Evolutionary conservation across 2,888 invertebrate genomes (phyloP), one percentile per base, ranked within the genome.

Genomic region (Lobophora halterata): DNA sequence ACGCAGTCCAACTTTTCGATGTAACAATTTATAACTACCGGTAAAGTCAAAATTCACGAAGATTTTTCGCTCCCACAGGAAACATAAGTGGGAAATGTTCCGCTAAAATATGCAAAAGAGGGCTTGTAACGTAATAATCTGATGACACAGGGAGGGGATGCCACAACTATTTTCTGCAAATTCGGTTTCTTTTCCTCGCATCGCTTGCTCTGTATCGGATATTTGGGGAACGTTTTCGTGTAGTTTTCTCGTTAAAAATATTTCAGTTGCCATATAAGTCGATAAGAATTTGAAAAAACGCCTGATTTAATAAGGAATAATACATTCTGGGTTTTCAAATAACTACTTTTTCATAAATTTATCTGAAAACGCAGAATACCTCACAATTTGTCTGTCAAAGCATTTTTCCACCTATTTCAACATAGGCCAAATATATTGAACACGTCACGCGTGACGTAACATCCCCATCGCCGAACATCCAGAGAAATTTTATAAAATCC

Each of bases 401-500:
- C n/a, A n/a, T n/a, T n/a, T n/a, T n/a, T n/a, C n/a, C n/a, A n/a
- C n/a, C n/a, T n/a, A n/a, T n/a, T n/a, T n/a, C n/a, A 13, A 24
- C 10, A 6, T 10, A 7, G 10, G 17, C 17, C 26, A 34, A 34
- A 20, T 11, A 33, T 26, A 7, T 20, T 10, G 12, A 1, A 9
- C 12, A 7, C 20, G 17, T 16, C 25, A 23, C 17, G 26, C 27
- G 3, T 21, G 3, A 19, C 26, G 34, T 34, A 26, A 34, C 34
- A 34, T 20, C 26, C n/a, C 27, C 30, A 37, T 30, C 36, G 16
- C 18, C 14, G 35, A 39, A 26, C 25, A 38, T 31, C 35, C 17
- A 18, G 24, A 5, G 57, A 71, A 76, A 74, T 80, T 79, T 79
- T 78, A 82, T 80, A 80, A 80, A 77, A 72, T 71, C 71, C 65